phyloP scores from a whole-genome alignment of 1,140 invertebrate genomes.

The Atopsyche davidsoni region DNA sequence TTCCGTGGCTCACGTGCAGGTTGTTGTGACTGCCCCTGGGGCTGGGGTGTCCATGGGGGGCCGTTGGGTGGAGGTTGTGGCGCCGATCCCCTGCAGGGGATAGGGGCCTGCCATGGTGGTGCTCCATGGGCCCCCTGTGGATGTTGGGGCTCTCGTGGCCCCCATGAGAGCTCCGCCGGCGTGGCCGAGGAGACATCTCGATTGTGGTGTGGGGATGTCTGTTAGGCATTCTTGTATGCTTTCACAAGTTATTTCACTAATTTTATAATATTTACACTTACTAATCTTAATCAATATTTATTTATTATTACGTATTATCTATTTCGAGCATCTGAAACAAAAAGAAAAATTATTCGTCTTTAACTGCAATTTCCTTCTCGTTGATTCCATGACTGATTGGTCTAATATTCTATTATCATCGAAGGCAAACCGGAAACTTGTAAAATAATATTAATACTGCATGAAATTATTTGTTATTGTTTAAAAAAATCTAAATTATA shows the following conservation, averaged over 20 bases:
- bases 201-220: slow-evolving; percentile 18
- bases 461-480: too few relatives aligned
- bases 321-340: too few relatives aligned
- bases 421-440: too few relatives aligned
- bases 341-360: too few relatives aligned
- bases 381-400: too few relatives aligned
- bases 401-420: too few relatives aligned
- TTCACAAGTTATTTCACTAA: too few relatives aligned
- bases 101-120: neutral
- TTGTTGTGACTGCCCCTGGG: neutral
- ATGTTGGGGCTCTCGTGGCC: slow-evolving; percentile 1
- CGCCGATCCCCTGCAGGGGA: neutral
- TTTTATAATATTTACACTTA: neutral
- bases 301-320: too few relatives aligned
- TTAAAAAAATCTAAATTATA: too few relatives aligned
- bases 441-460: too few relatives aligned
- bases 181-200: slow-evolving; percentile 16
- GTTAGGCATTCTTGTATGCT: slow-evolving; percentile 11
- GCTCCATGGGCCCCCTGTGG: neutral
- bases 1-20: neutral
- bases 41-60: neutral
- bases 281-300: too few relatives aligned
- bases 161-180: neutral
- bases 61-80: neutral
- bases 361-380: too few relatives aligned